Conservation (phyloP, 2,888 invertebrate genomes). For the Ommatoiulus sabulosus region DNA sequence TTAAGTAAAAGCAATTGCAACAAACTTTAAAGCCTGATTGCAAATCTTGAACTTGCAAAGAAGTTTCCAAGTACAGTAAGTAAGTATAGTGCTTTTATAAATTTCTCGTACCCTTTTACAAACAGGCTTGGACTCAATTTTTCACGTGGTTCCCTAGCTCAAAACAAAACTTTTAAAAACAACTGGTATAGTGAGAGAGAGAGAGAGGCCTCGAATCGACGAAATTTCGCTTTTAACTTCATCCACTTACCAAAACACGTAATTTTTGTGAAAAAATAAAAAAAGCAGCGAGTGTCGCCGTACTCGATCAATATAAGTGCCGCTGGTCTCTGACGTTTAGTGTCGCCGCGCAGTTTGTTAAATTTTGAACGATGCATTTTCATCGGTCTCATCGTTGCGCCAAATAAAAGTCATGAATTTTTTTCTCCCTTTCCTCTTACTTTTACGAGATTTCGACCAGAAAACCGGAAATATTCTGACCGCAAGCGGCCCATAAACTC, state of each 20-base stretch:
- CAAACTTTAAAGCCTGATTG: too few relatives aligned
- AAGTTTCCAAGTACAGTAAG: too few relatives aligned
- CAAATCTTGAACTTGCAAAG: too few relatives aligned
- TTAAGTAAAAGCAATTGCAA: too few relatives aligned
- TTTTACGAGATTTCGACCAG: conserved; percentile 36
- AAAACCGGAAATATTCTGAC: conserved; percentile 21
- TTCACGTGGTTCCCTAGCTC: too few relatives aligned
- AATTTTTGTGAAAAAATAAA: background rate
- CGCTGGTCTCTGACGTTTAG: conserved; percentile 17
- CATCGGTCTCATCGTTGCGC: background rate
- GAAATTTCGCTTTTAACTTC: background rate
- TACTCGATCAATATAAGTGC: background rate
- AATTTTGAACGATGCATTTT: background rate
- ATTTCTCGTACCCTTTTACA: too few relatives aligned
- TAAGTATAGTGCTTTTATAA: too few relatives aligned
- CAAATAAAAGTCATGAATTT: conserved; percentile 31
- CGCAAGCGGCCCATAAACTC: conserved; percentile 1
- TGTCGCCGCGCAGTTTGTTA: conserved; percentile 24
- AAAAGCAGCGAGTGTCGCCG: background rate
- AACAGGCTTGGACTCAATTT: too few relatives aligned
- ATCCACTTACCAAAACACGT: background rate
- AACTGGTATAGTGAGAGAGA: too few relatives aligned
- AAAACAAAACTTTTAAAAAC: too few relatives aligned
- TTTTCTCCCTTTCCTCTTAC: background rate
- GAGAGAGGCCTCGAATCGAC: background rate